Percentiles rank a stretch among this genome's conserved stretches.
phyloP scores from a whole-genome alignment of 2,113 vertebrate species.

The Epinephelus fuscoguttatus region DNA sequence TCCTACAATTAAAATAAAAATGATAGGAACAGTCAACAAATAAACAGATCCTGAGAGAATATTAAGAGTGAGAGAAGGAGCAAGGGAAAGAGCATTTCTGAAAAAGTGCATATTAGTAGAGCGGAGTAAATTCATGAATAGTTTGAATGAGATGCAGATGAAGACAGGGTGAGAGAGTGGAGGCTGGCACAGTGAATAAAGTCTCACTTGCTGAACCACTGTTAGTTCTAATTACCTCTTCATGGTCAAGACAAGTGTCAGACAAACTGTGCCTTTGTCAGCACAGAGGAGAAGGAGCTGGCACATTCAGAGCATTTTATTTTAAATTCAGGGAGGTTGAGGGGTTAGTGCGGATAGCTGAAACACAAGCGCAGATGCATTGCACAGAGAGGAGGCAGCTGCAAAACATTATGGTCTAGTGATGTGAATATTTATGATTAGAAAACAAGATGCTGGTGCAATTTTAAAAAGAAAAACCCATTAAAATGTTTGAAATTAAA shows the following conservation, averaged over 20 bases:
- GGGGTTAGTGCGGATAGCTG: slow-evolving; percentile 14
- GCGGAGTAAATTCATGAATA: not conserved
- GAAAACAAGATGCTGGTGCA: not conserved
- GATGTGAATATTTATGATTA: slow-evolving; percentile 24
- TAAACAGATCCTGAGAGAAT: not conserved
- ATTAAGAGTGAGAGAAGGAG: not conserved
- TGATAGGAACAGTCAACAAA: not conserved
- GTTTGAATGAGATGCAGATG: not conserved
- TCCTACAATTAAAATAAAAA: not conserved
- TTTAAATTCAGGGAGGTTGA: not conserved
- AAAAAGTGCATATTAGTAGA: not conserved
- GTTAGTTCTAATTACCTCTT: not conserved
- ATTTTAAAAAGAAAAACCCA: not conserved
- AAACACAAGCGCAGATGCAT: not conserved
- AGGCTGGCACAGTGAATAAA: not conserved
- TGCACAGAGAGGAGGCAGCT: slow-evolving; percentile 2
- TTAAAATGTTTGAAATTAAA: not conserved
- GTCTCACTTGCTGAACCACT: not conserved
- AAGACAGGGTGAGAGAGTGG: not conserved
- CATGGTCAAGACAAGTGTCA: not conserved
- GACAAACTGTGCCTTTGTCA: not conserved
- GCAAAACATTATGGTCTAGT: not conserved
- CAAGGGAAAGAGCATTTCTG: not conserved
- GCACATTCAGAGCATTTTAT: slow-evolving; percentile 4
- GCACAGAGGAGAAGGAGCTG: not conserved